These are phyloP conservation scores for Rhabdomys dilectus DNA, from an alignment of 2,113 vertebrate species.

Conservation along the genomic window DNA sequence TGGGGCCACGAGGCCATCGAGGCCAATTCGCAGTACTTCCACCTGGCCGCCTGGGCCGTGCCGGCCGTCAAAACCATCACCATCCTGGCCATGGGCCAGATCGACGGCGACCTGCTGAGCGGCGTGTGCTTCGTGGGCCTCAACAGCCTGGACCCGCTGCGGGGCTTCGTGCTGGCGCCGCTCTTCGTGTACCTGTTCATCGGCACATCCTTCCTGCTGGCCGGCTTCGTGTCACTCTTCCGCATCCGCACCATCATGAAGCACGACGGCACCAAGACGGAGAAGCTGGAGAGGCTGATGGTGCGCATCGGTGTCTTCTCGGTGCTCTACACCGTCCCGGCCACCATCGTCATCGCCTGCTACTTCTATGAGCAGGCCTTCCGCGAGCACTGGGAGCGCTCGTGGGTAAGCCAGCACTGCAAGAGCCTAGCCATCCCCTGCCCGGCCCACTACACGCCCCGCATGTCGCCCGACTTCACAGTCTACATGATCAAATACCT, in stretches of 20 bases:
- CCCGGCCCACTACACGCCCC: constrained; percentile 91
- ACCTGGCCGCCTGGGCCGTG: constrained; percentile 97
- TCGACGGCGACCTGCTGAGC: constrained; percentile 96
- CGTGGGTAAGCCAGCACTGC: constrained; percentile 97
- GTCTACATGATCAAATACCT: constrained; percentile 99
- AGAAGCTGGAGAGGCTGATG: constrained; percentile 98
- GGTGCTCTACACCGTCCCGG: constrained; percentile 97
- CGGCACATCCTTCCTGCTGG: constrained; percentile 97
- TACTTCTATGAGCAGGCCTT: constrained; percentile 99
- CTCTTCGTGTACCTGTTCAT: constrained; percentile 99
- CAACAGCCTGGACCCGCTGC: constrained; percentile 94
- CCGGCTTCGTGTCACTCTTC: constrained; percentile 97
- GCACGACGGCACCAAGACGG: constrained; percentile 97
- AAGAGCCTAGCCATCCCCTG: constrained; percentile 96
- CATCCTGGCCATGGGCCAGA: constrained; percentile 97
- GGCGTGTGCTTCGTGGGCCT: constrained; percentile 97
- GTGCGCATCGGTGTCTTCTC: constrained; percentile 98
- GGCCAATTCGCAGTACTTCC: constrained; percentile 98
- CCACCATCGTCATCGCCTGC: constrained; percentile 98
- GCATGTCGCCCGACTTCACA: constrained; percentile 97
- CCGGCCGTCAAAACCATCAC: constrained; percentile 98
- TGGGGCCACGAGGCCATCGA: constrained; percentile 99
- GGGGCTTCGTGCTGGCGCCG: constrained; percentile 96
- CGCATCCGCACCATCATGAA: constrained; percentile 99
- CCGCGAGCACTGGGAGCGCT: constrained; percentile 96